Evolutionary conservation across 2,113 vertebrate species (phyloP).

Genomic region (Albula glossodonta): DNA sequence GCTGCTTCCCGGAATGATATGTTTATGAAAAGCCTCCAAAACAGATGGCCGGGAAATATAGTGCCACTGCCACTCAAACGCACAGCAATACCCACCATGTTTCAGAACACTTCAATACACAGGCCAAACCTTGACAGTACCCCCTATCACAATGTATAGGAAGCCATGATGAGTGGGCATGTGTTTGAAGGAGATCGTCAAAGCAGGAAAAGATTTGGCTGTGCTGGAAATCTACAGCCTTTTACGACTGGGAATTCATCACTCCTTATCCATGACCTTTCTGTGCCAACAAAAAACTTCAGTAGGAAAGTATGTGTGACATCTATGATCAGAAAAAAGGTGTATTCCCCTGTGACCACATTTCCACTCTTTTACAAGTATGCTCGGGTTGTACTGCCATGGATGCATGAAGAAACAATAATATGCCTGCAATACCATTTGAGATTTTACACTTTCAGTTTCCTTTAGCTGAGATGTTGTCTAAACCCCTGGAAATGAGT

Average conservation of each 20-base stretch:
- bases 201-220: not conserved
- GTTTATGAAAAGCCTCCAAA: slow-evolving; percentile 32
- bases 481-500: not conserved
- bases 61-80: slow-evolving; percentile 8
- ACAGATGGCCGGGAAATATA: slow-evolving; percentile 3
- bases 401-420: not conserved
- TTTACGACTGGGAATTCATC: not conserved
- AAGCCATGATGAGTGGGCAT: not conserved
- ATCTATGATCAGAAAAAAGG: not conserved
- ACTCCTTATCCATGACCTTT: not conserved
- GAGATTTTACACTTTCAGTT: no score
- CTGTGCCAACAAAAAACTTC: not conserved
- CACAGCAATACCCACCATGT: not conserved
- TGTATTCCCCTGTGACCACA: not conserved
- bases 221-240: not conserved
- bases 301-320: not conserved
- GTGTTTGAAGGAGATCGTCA: not conserved
- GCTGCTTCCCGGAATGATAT: slow-evolving; percentile 12
- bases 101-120: not conserved
- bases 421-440: not conserved
- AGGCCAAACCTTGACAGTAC: not conserved
- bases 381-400: not conserved
- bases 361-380: not conserved
- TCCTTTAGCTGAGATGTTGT: no score
- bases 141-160: not conserved